These are phyloP conservation scores for Camponotus fellah DNA, from an alignment of 2,888 invertebrate species.

Conservation along the genomic window DNA sequence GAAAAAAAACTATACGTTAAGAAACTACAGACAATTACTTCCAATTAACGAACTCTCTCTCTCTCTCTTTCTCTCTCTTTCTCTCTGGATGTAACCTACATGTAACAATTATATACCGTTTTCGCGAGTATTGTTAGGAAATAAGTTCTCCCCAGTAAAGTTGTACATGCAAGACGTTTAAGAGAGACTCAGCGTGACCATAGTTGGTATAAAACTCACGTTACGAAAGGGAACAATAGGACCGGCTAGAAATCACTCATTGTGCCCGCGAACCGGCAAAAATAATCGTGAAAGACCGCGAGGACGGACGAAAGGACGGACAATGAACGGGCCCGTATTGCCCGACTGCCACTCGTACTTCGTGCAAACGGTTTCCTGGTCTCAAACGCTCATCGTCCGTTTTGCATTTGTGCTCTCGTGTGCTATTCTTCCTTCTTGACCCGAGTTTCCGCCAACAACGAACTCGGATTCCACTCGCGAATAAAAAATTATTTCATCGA, in stretches of 20 bases:
- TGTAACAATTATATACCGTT: background rate
- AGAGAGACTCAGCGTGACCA: conserved; percentile 58
- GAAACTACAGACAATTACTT: conserved; percentile 6
- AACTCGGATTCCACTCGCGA: conserved; percentile 16
- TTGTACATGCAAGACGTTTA: conserved; percentile 69
- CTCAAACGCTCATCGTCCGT: conserved; percentile 76
- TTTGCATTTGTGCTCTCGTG: conserved; percentile 74
- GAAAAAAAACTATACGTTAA: background rate
- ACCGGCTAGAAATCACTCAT: conserved; percentile 80
- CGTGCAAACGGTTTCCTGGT: conserved; percentile 73
- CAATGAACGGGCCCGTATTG: conserved; percentile 76
- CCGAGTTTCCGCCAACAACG: conserved; percentile 60
- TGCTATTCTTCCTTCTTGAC: conserved; percentile 63
- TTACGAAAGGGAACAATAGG: conserved; percentile 79
- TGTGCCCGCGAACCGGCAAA: conserved; percentile 79
- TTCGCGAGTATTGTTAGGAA: conserved; percentile 61
- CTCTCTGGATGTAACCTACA: background rate
- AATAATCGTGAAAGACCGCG: conserved; percentile 78
- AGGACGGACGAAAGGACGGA: conserved; percentile 78
- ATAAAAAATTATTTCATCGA: conserved; percentile 54
- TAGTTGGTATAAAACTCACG: conserved; percentile 73
- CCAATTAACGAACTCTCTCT: conserved; percentile 10
- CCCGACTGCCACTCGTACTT: conserved; percentile 75
- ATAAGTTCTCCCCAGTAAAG: conserved; percentile 72
- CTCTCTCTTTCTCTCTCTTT: background rate